A percentile compares a stretch with the other conserved stretches of the same genome.
phyloP scores from a whole-genome alignment of 2,888 invertebrate genomes.

The Melanchra persicariae region DNA sequence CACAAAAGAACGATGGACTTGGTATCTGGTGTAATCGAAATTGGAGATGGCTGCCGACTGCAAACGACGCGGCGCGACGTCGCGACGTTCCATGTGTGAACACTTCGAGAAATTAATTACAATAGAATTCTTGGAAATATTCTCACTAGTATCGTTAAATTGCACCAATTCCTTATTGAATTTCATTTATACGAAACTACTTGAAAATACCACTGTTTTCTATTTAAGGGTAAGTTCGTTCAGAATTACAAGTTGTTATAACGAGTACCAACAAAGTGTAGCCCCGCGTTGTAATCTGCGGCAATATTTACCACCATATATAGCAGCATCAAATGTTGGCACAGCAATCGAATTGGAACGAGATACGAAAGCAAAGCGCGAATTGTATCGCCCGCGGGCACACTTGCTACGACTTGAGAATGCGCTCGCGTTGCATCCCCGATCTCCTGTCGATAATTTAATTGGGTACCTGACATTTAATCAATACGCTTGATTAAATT shows the following conservation, averaged over 20 bases:
- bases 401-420: slow-evolving; percentile 69
- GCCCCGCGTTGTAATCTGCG: slow-evolving; percentile 67
- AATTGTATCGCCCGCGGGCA: slow-evolving; percentile 77
- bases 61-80: no score
- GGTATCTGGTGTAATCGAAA: slow-evolving; percentile 61
- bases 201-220: slow-evolving; percentile 46
- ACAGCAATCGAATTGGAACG: slow-evolving; percentile 78
- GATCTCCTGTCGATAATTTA: slow-evolving; percentile 84
- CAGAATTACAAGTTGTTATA: slow-evolving; percentile 62
- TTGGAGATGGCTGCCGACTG: slow-evolving; percentile 38
- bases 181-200: slow-evolving; percentile 50
- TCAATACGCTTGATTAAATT: slow-evolving; percentile 88
- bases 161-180: slow-evolving; percentile 52
- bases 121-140: slow-evolving; percentile 31
- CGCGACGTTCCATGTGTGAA: slow-evolving; percentile 46
- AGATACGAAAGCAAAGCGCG: slow-evolving; percentile 78
- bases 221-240: slow-evolving; percentile 54
- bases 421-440: slow-evolving; percentile 74
- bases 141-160: slow-evolving; percentile 35
- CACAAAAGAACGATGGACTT: slow-evolving; percentile 53
- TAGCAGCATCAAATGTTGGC: slow-evolving; percentile 74
- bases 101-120: slow-evolving; percentile 43
- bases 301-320: slow-evolving; percentile 74
- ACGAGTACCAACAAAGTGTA: slow-evolving; percentile 64
- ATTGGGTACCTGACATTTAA: slow-evolving; percentile 89